Conservation (phyloP, 2,113 vertebrate genomes). For the Pelmatolapia mariae region DNA sequence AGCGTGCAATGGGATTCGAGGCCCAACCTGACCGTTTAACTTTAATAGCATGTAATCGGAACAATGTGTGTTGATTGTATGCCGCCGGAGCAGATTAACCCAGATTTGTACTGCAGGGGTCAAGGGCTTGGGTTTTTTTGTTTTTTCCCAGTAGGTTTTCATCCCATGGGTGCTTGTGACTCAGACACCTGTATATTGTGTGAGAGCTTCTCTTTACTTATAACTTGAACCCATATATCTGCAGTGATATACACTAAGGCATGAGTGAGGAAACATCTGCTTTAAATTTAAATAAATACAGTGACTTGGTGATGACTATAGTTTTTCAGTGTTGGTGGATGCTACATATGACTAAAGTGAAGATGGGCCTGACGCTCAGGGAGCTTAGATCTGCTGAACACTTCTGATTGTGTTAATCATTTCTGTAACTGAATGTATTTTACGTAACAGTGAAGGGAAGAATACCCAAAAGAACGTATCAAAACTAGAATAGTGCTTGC, state of each 20-base stretch:
- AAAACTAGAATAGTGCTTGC: background rate
- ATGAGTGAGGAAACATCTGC: slow-evolving; percentile 12
- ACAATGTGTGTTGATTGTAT: slow-evolving; percentile 60
- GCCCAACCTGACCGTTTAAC: slow-evolving; percentile 38
- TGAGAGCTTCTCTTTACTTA: background rate
- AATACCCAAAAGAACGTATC: background rate
- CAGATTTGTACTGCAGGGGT: slow-evolving; percentile 28
- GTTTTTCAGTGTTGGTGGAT: background rate
- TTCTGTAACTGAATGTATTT: background rate
- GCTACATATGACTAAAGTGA: background rate
- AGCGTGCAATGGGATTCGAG: slow-evolving; percentile 37
- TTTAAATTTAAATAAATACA: background rate
- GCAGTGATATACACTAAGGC: background rate
- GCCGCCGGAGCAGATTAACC: slow-evolving; percentile 47
- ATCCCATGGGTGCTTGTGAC: background rate
- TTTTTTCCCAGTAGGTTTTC: background rate
- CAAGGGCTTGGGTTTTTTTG: background rate
- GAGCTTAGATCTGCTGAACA: background rate
- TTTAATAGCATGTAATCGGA: slow-evolving; percentile 47
- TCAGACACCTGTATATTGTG: slow-evolving; percentile 3
- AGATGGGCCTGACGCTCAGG: background rate
- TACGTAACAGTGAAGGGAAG: background rate
- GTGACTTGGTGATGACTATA: background rate
- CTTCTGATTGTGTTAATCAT: background rate
- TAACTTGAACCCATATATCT: slow-evolving; percentile 1